Conservation (phyloP, 2,888 invertebrate genomes). For the Heliconius erato region DNA sequence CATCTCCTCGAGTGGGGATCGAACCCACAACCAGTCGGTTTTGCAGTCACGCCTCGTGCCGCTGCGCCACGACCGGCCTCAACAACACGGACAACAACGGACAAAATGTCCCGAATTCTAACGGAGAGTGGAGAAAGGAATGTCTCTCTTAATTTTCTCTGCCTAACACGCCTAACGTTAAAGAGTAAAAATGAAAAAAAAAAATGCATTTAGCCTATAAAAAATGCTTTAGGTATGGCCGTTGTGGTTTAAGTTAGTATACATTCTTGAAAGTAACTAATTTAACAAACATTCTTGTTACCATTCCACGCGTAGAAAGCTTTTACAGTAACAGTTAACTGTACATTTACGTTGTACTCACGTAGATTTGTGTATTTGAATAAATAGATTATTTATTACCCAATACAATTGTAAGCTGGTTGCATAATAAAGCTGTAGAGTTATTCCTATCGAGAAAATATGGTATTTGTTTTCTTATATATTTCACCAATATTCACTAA, state of each 20-base stretch:
- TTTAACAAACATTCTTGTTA: constrained; percentile 7
- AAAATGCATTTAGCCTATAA: too few species aligned
- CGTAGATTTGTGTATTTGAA: background rate
- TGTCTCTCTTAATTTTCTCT: too few species aligned
- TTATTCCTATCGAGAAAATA: background rate
- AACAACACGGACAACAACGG: too few species aligned
- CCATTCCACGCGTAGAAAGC: constrained; percentile 5
- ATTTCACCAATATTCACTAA: background rate
- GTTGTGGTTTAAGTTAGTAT: background rate
- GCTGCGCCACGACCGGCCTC: too few species aligned
- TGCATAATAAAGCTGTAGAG: background rate
- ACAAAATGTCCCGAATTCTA: background rate
- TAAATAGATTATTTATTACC: background rate
- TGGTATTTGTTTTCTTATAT: background rate
- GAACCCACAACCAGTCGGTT: too few species aligned
- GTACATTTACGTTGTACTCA: constrained; percentile 2
- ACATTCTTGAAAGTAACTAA: background rate
- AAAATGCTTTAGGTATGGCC: background rate
- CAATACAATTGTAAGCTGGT: background rate
- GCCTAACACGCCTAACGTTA: too few species aligned
- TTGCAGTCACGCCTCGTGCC: too few species aligned
- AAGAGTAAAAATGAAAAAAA: too few species aligned
- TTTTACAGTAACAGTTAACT: constrained; percentile 14
- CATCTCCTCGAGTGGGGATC: too few species aligned
- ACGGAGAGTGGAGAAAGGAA: background rate